Evolutionary conservation across 2,888 invertebrate species (phyloP), one percentile per base, ranked within the genome.

Genomic region (Meloe dianella): DNA sequence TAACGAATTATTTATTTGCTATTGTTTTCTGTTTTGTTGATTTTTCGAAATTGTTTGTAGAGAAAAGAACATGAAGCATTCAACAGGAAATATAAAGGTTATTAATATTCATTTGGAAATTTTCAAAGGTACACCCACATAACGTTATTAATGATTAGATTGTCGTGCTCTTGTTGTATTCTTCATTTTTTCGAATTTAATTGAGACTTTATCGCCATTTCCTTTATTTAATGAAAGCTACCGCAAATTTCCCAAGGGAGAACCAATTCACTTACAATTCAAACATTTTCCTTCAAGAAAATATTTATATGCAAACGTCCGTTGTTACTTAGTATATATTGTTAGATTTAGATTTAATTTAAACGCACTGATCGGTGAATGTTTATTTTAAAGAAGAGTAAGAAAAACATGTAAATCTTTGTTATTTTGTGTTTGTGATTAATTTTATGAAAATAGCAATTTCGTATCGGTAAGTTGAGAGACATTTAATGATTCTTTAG

Each of bases 211-310:
- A 66, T 66, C 65, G 32, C 58, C 22, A 22, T 66, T 66, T 63
- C 60, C 66, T 61, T 63, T 66, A 66, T 66, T 63, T 61, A 66
- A 63, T 66, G 57, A 63, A 66, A 66, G 63, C 58, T 63, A 60
- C 63, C 60, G 60, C 63, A 63, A 63, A 66, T 66, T 66, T 66
- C 66, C 66, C 66, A 17, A 22, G 67, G 59, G 64, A 58, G 41
- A 63, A 38, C 57, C 67, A 67, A 64, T 67, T 64, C 67, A 64
- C 63, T 67, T 67, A 57, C 67, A 57, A 57, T 57, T 63, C 63
- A 66, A 66, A 66, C 64, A 61, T 59, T 64, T 61, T n/a, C 61
- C 38, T 47, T 47, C 10, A 30, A 54, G 61, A 57, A 67, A 58
- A 67, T 67, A 58, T 17, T 12, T 58, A 58, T 64, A 67, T 67